These are phyloP conservation scores for Gerris buenoi DNA, from an alignment of 1,140 invertebrate species.

Conservation along the genomic window DNA sequence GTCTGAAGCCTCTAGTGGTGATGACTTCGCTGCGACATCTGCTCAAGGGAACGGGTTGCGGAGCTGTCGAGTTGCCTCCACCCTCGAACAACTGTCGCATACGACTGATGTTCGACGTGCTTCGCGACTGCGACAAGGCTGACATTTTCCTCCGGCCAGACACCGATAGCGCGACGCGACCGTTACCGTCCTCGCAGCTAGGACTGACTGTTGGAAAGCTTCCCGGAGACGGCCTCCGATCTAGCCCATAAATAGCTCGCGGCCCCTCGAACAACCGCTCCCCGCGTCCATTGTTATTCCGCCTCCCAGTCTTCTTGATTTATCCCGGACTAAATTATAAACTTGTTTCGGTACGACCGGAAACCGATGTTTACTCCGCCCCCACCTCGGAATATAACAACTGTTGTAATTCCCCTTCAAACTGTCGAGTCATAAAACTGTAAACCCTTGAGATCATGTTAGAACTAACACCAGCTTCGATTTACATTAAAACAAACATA, in stretches of 20 bases:
- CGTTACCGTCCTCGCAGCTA: too few species aligned
- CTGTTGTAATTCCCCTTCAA: too few species aligned
- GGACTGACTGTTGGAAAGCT: too few species aligned
- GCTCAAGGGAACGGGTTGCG: slow-evolving; percentile 41
- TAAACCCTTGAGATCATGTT: too few species aligned
- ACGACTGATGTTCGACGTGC: slow-evolving; percentile 12
- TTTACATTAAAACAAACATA: too few species aligned
- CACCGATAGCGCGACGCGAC: too few species aligned
- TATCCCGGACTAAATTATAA: background rate
- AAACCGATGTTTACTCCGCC: too few species aligned
- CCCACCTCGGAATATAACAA: too few species aligned
- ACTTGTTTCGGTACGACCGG: too few species aligned
- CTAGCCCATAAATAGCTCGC: background rate
- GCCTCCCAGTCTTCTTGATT: background rate
- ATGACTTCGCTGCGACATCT: slow-evolving; percentile 34
- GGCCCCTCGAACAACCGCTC: background rate
- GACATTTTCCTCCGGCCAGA: slow-evolving; percentile 12
- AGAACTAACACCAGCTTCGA: too few species aligned
- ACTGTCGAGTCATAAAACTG: too few species aligned
- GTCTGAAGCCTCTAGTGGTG: slow-evolving; percentile 54
- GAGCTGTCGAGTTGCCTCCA: background rate
- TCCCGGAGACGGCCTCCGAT: background rate
- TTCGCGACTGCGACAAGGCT: slow-evolving; percentile 7
- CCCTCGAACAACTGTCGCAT: slow-evolving; percentile 6
- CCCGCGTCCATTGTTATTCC: too few species aligned